Base-by-base conservation (phyloP, 2,797 vertebrate species). In the Masticophis lateralis region DNA sequence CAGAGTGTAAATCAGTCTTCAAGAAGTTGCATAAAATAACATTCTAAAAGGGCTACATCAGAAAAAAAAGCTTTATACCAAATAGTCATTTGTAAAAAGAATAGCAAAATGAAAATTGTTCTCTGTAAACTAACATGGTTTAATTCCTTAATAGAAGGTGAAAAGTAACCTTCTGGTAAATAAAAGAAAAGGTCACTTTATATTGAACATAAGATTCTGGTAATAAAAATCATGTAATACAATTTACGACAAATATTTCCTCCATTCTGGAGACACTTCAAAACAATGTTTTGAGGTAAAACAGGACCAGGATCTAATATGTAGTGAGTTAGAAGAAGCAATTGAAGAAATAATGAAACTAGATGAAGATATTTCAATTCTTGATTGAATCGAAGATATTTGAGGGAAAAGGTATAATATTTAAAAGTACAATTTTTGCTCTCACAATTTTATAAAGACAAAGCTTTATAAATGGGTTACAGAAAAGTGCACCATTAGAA, bases 131-230 rank as follows among this genome's bases (percentile, higher is more conserved):
- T 89, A 79, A 89, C 91, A 93, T 69, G 94, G 93, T 96, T 95
- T 94, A 94, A 95, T 93, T 4, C 1, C n/a, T 43, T 53, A 47
- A 96, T 89, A 96, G 97, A 97, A 96, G 94, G 94, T 92, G 94
- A 90, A 55, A 92, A 94, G 96, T 94, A 96, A 96, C 74, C 95
- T 93, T 88, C 94, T 94, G 94, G 96, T 96, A 97, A 96, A 96
- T 74, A 66, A 91, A 94, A 97, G 95, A 96, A 97, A 97, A 98
- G 95, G 96, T 97, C 61, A 97, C 94, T 96, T 96, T 95, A 97
- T 91, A 97, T 94, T 97, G 97, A 97, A 97, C 96, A 94, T 51
- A 88, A 90, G 63, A 94, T 96, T 97, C 94, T 94, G 94, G 96
- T 96, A 97, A 96, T 92, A 96, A 93, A 94, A 96, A 97, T 96